Evolutionary conservation across 2,113 vertebrate genomes (phyloP).

Genomic region (Pampusana beccarii): DNA sequence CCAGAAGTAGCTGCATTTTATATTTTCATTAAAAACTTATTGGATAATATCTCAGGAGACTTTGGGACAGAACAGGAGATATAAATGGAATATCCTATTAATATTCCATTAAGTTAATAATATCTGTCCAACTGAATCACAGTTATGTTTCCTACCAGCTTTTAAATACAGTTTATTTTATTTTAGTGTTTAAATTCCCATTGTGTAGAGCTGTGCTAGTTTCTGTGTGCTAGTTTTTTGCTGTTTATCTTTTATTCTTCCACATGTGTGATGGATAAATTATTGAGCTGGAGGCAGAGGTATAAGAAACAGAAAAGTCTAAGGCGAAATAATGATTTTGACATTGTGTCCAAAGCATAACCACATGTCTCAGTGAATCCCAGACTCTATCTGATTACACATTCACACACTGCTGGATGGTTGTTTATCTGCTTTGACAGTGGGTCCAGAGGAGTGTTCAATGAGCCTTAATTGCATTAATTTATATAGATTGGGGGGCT

Average conservation of each 20-base stretch:
- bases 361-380: background rate
- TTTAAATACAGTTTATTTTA: constrained; percentile 38
- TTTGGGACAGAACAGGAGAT: background rate
- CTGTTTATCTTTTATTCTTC: background rate
- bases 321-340: constrained; percentile 55
- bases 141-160: background rate
- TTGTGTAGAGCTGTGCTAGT: background rate
- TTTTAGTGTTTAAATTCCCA: background rate
- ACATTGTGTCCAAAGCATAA: constrained; percentile 45
- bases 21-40: constrained; percentile 28
- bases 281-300: constrained; percentile 37
- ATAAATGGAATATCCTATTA: constrained; percentile 37
- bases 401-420: background rate
- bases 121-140: constrained; percentile 27
- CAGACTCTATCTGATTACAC: constrained; percentile 18
- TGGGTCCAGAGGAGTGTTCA: background rate
- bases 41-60: constrained; percentile 8
- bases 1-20: background rate
- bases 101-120: constrained; percentile 51
- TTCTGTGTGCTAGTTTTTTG: background rate
- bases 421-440: constrained; percentile 45
- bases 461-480: constrained; percentile 49
- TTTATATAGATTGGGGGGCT: background rate
- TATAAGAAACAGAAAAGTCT: constrained; percentile 4
- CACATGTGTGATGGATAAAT: constrained; percentile 1